phyloP scores from a whole-genome alignment of 2,797 vertebrate genomes.

The Menidia menidia region DNA sequence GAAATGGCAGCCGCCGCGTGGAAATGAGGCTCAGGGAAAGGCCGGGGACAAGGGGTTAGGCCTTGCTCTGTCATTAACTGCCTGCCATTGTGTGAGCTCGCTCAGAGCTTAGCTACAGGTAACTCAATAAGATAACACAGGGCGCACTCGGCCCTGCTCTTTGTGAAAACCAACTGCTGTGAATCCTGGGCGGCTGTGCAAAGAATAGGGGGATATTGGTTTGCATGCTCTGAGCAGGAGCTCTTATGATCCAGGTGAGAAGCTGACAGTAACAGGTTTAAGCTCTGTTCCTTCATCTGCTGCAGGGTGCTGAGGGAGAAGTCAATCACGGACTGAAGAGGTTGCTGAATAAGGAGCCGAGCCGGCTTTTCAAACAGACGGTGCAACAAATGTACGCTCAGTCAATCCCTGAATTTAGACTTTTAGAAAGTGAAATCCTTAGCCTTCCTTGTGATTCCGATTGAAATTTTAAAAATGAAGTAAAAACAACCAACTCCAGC shows the following conservation, averaged over 20 bases:
- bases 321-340: constrained; percentile 71
- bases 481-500: constrained; percentile 28
- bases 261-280: constrained; percentile 86
- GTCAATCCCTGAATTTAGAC: constrained; percentile 40
- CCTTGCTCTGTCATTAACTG: constrained; percentile 79
- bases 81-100: constrained; percentile 78
- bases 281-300: constrained; percentile 80
- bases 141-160: constrained; percentile 69
- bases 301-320: constrained; percentile 63
- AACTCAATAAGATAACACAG: constrained; percentile 83
- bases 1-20: constrained; percentile 84
- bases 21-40: constrained; percentile 85
- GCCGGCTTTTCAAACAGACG: constrained; percentile 55
- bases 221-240: constrained; percentile 77
- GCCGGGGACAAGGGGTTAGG: constrained; percentile 79
- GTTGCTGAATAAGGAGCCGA: constrained; percentile 61
- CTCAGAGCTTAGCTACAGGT: constrained; percentile 83
- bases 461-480: constrained; percentile 43
- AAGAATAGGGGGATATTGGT: constrained; percentile 81
- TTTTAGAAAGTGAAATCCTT: constrained; percentile 34
- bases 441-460: constrained; percentile 27
- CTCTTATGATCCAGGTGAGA: constrained; percentile 85
- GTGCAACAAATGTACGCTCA: constrained; percentile 47
- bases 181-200: constrained; percentile 70
- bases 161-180: constrained; percentile 71